Evolutionary conservation across 2,113 vertebrate genomes (phyloP), one percentile per base, ranked within the genome.

Genomic region (Cottus gobio): DNA sequence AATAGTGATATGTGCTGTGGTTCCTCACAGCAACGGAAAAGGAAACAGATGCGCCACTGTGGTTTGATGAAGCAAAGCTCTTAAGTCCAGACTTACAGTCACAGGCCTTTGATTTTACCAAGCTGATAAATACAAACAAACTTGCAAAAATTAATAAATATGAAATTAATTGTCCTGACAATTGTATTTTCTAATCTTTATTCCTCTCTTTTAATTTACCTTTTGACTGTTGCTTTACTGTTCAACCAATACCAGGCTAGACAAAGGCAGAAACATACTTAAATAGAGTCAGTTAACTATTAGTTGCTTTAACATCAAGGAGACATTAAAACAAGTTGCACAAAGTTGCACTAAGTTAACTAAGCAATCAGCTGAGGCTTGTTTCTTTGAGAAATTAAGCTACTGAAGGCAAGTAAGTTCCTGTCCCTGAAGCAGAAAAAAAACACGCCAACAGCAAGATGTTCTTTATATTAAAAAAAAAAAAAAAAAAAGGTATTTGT

Each of bases 21-120:
- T 46, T 28, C 77, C 42, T 76, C 50, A 56, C 7, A 26, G 10
- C 48, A 72, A 70, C 60, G 68, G 52, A 74, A 70, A 26, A 30
- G 73, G 75, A 77, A 87, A 66, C 61, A 8, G 44, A 72, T 50
- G 37, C 6, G 4, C 48, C 52, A 52, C 18, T 66, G 58, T 50
- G 1, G 64, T 66, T 74, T 76, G 31, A 39, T 61, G 5, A 71
- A 56, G 66, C 26, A 31, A 30, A 65, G 48, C 58, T 66, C 56
- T 24, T 0, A 77, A 56, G 52, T 73, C 71, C 56, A 70, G 52
- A 28, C 30, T 71, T 50, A 82, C 67, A 24, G 46, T 62, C 26
- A n/a, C 22, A 15, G 56, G 61, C 52, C 36, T 81, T 37, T 65
- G 52, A 57, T 44, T 20, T 1, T 10, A 22, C 2, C 13, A 70